A percentile compares a stretch with the other conserved stretches of the same genome.
Conservation (phyloP, 64 coral and sea anemone species). For the Trachythela sp. region DNA sequence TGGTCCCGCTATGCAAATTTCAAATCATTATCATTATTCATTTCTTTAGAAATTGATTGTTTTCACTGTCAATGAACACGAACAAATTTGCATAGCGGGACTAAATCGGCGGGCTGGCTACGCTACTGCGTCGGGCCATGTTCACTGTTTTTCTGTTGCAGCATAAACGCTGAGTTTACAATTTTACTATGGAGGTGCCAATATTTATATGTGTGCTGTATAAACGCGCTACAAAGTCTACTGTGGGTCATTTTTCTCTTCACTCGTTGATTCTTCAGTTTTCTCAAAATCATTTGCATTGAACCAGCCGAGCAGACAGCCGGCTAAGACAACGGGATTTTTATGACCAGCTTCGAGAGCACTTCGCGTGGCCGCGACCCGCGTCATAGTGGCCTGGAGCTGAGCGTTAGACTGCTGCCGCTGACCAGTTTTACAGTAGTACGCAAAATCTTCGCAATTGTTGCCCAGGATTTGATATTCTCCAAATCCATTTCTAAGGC, state of each 20-base stretch:
- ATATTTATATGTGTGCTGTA: no score
- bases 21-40: no score
- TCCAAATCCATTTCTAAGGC: slow-evolving; percentile 43
- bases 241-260: not conserved
- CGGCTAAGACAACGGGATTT: slow-evolving; percentile 50
- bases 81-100: no score
- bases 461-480: slow-evolving; percentile 55
- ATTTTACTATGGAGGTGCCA: no score
- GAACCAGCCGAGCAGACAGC: slow-evolving; percentile 58
- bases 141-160: no score
- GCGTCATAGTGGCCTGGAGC: slow-evolving; percentile 39
- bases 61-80: no score
- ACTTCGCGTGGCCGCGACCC: slow-evolving; percentile 26
- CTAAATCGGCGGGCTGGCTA: no score
- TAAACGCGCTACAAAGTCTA: no score
- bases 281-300: slow-evolving; percentile 42
- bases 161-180: no score
- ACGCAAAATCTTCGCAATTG: slow-evolving; percentile 60
- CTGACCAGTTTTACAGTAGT: slow-evolving; percentile 49
- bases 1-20: no score
- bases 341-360: slow-evolving; percentile 36
- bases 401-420: slow-evolving; percentile 44
- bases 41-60: no score
- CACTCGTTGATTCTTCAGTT: not conserved
- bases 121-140: no score